These are phyloP conservation scores for Harmothoe impar DNA, from an alignment of 2,888 invertebrate species.

Conservation along the genomic window DNA sequence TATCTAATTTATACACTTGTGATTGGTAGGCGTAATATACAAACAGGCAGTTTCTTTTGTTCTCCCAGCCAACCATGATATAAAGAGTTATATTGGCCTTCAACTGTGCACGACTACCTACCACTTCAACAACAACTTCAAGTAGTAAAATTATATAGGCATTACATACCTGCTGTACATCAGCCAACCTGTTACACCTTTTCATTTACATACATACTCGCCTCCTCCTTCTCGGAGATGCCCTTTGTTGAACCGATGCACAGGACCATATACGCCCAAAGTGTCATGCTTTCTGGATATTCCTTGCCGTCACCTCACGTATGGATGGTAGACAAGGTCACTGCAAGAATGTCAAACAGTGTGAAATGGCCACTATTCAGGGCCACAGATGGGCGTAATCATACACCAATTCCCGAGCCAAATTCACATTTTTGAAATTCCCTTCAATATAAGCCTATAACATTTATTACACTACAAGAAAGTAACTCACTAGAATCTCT, in stretches of 20 bases:
- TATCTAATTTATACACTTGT: too few species aligned
- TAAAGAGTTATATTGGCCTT: too few species aligned
- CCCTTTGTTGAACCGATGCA: not conserved
- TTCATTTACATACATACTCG: not conserved
- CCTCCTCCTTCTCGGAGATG: not conserved
- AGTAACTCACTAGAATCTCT: too few species aligned
- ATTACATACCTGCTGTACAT: not conserved
- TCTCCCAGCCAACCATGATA: too few species aligned
- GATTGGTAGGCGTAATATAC: too few species aligned
- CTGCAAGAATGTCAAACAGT: not conserved
- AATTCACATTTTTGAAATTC: not conserved
- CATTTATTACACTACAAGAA: too few species aligned
- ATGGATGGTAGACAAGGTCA: not conserved
- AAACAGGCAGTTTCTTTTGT: too few species aligned
- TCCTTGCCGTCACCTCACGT: not conserved
- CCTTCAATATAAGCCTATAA: not conserved
- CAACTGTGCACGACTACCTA: too few species aligned
- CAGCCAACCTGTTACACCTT: not conserved
- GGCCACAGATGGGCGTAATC: not conserved
- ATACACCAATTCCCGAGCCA: not conserved
- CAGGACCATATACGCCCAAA: not conserved
- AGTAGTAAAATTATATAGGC: too few species aligned
- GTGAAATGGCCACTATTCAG: not conserved
- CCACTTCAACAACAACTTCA: too few species aligned
- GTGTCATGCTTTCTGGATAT: not conserved